These are phyloP conservation scores for Thymallus thymallus DNA, from an alignment of 2,113 vertebrate species.

Conservation along the genomic window DNA sequence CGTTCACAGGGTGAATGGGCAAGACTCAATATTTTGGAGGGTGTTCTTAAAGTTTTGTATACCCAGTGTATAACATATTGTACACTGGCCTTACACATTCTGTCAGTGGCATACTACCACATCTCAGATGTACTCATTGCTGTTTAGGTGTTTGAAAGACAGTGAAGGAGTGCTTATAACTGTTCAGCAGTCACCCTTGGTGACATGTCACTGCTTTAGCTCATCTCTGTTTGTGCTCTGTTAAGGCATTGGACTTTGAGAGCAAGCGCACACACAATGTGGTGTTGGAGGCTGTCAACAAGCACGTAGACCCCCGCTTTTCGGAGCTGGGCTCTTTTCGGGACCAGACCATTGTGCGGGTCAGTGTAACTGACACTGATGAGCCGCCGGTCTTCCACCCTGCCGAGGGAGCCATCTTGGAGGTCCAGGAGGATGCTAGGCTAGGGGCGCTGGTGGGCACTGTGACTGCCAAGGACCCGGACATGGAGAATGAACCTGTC, in stretches of 20 bases:
- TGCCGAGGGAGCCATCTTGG: slow-evolving; percentile 78
- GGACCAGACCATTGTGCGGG: slow-evolving; percentile 91
- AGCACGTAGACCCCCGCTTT: slow-evolving; percentile 91
- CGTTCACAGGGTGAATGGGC: no score
- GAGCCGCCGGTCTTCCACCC: slow-evolving; percentile 91
- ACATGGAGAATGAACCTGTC: slow-evolving; percentile 85
- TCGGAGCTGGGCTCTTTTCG: slow-evolving; percentile 90
- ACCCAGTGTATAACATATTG: no score
- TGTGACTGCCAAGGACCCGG: slow-evolving; percentile 91
- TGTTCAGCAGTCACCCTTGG: no score
- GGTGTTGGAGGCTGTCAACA: slow-evolving; percentile 94
- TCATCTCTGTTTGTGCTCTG: not conserved
- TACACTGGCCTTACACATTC: no score
- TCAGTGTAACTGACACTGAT: slow-evolving; percentile 87
- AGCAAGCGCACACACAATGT: slow-evolving; percentile 88
- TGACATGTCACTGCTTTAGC: not conserved
- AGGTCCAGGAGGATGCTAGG: slow-evolving; percentile 90
- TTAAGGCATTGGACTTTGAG: slow-evolving; percentile 90
- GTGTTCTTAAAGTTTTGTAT: no score
- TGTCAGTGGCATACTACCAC: no score
- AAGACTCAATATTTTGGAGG: no score
- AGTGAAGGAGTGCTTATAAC: no score
- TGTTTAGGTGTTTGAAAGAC: no score
- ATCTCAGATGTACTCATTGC: no score
- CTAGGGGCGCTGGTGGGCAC: slow-evolving; percentile 86